phyloP scores from a whole-genome alignment of 1,140 invertebrate species.

The Aphidius ervi region DNA sequence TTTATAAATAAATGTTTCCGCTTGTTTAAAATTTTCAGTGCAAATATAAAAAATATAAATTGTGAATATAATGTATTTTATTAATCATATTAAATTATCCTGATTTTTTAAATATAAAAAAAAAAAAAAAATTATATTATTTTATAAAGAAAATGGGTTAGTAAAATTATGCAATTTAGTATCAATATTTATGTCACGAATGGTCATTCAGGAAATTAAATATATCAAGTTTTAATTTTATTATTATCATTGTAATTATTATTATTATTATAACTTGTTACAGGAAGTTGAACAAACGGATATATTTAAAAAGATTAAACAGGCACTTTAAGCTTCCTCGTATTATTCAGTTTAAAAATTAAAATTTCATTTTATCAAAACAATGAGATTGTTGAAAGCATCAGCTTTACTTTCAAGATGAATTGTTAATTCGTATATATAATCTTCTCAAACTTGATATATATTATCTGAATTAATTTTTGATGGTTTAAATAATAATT shows the following conservation, averaged over 20 bases:
- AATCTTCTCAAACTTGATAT: neutral
- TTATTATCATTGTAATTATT: no score
- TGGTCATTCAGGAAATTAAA: slow-evolving; percentile 6
- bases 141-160: neutral
- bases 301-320: slow-evolving; percentile 16
- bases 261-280: neutral
- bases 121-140: no score
- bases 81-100: no score
- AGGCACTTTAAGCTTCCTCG: slow-evolving; percentile 1
- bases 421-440: slow-evolving; percentile 6
- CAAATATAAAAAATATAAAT: no score
- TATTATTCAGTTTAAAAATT: slow-evolving; percentile 7
- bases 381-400: no score
- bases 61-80: no score
- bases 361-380: neutral
- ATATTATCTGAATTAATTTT: no score
- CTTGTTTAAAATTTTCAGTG: no score
- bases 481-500: no score
- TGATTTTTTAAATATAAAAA: no score
- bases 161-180: no score
- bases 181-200: slow-evolving; percentile 7
- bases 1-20: no score
- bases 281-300: slow-evolving; percentile 9
- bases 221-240: neutral
- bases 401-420: neutral